Conservation (phyloP, 1,140 invertebrate genomes). For the Centruroides vittatus region DNA sequence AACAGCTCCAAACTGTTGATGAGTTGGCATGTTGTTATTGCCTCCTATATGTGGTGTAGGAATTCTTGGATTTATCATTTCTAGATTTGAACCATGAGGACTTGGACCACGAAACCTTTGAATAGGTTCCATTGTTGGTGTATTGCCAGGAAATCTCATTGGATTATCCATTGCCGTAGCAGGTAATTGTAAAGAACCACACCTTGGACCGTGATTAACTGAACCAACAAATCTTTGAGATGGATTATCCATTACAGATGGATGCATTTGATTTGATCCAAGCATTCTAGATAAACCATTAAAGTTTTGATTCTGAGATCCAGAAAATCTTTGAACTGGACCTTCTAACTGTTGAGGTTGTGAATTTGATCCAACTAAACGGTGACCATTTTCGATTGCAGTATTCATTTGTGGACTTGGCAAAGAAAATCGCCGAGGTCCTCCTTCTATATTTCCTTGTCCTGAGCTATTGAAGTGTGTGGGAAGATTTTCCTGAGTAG, state of each 20-base stretch:
- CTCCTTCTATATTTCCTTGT: constrained; percentile 8
- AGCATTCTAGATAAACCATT: constrained; percentile 21
- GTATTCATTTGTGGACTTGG: constrained; percentile 26
- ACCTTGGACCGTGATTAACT: constrained; percentile 7
- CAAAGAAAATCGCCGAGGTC: constrained; percentile 28
- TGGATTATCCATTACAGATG: constrained; percentile 43
- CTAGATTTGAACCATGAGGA: constrained; percentile 19
- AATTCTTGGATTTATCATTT: constrained; percentile 14
- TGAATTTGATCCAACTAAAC: constrained; percentile 3
- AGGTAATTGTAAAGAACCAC: constrained; percentile 3
- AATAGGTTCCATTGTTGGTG: constrained; percentile 4
- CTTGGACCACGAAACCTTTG: constrained; percentile 23
- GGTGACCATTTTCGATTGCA: constrained; percentile 6
- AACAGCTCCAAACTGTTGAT: constrained; percentile 1
- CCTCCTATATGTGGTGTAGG: constrained; percentile 11
- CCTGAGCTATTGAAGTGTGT: neutral
- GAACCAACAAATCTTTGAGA: constrained; percentile 33
- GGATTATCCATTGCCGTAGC: constrained; percentile 2
- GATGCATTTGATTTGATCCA: constrained; percentile 16
- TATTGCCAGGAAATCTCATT: constrained; percentile 8
- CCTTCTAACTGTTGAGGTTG: too few species aligned
- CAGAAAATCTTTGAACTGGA: constrained; percentile 7
- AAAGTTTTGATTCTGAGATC: constrained; percentile 24
- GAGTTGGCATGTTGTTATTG: constrained; percentile 7
- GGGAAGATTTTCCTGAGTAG: too few species aligned